Evolutionary conservation across 2,888 invertebrate genomes (phyloP).

Genomic region (Pedicia rivosa): DNA sequence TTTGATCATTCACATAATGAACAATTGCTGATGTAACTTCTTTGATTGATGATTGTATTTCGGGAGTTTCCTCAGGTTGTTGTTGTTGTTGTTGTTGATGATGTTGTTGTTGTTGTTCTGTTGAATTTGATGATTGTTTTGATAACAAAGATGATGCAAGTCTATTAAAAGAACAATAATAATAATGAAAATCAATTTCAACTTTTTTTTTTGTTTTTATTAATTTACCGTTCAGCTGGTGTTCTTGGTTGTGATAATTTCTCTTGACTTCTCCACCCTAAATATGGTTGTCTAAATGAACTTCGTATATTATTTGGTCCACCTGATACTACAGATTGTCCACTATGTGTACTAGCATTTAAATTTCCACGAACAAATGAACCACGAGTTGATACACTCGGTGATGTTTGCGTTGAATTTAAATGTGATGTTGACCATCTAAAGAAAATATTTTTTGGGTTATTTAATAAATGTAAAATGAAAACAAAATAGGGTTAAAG

Average conservation of each 20-base stretch:
- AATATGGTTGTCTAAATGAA: constrained; percentile 73
- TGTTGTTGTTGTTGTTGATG: constrained; percentile 24
- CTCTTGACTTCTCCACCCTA: constrained; percentile 82
- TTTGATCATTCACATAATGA: constrained; percentile 68
- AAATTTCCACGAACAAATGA: constrained; percentile 45
- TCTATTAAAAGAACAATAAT: too few species aligned
- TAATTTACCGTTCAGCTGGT: constrained; percentile 56
- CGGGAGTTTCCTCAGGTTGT: constrained; percentile 23
- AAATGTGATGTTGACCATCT: constrained; percentile 60
- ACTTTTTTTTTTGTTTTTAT: not conserved
- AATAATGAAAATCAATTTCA: constrained; percentile 13
- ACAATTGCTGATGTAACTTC: constrained; percentile 87
- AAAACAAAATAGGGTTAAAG: not conserved
- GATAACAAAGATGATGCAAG: constrained; percentile 49
- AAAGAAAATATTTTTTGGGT: too few species aligned
- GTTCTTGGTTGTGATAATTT: constrained; percentile 63
- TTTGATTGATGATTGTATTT: constrained; percentile 73
- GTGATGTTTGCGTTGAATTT: constrained; percentile 57
- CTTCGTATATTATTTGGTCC: constrained; percentile 28
- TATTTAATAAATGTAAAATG: too few species aligned
- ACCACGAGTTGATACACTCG: constrained; percentile 55
- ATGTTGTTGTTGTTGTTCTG: constrained; percentile 18
- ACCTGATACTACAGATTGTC: constrained; percentile 48
- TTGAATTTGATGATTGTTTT: too few species aligned
- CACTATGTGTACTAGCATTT: constrained; percentile 35